Evolutionary conservation across 2,888 invertebrate genomes (phyloP), one percentile per base, ranked within the genome.

Genomic region (Hylaea fasciaria): DNA sequence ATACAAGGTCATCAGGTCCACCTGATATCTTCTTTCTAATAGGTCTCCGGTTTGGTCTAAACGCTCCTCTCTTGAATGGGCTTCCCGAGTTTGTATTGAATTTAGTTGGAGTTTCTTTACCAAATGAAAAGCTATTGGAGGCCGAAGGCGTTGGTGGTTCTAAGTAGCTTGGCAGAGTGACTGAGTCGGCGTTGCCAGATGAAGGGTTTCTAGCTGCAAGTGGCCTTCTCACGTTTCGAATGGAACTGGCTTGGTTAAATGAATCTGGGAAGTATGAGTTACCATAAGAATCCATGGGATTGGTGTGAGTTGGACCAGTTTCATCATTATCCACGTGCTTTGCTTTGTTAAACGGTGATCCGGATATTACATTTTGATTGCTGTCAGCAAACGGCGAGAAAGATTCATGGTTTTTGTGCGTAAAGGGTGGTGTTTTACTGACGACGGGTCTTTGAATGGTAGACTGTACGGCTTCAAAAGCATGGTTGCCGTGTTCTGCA

Each of bases 111-210:
- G 69, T 69, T 7, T 91, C 89, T 65, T 90, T 90, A 3, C 78
- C 72, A 57, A 86, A 88, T 10, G 82, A 76, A 63, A 87, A 89
- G 0, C 86, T 80, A 11, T 85, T 77, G 17, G 87, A 77, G 0
- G 87, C 85, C 9, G 87, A 84, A 29, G 88, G 92, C 1, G 86
- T 89, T 0, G 93, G 93, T 5, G 93, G 93, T 72, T 93, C 93
- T 60, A 93, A 78, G 62, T 84, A 93, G 65, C 92, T 93, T 2
- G 93, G 92, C 44, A 93, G 71, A 0, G 91, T 89, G 4, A 81
- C 79, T 2, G 85, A 80, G 62, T 89, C 90, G 65, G 82, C 80
- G 45, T 73, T 79, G 10, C 73, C 68, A 37, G 69, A 66, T 10
- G 75, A 46, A 28, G 87, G 83, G 41, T 78, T 85, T 56, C 85